These are phyloP conservation scores for Nesogale talazaci DNA, from an alignment of 2,113 vertebrate genomes.

Conservation along the genomic window DNA sequence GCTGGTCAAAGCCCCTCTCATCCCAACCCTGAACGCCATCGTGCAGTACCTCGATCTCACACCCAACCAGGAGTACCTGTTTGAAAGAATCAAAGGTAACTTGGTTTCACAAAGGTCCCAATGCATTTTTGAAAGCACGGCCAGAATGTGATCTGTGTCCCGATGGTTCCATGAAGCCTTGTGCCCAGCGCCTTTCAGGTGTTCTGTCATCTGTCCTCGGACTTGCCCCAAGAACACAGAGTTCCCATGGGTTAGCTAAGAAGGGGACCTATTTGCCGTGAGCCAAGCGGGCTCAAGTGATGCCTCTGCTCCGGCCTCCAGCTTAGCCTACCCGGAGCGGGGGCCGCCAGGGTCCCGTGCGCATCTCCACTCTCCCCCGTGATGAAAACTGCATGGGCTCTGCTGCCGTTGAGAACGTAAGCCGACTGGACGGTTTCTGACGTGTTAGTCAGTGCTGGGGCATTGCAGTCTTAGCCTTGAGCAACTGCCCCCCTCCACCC, in stretches of 20 bases:
- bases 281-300: too few species aligned
- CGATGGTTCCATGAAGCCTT: slow-evolving; percentile 34
- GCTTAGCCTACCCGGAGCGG: not conserved
- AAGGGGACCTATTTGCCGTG: not conserved
- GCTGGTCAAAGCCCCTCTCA: slow-evolving; percentile 93
- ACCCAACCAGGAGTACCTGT: slow-evolving; percentile 96
- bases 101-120: not conserved
- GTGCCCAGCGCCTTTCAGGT: not conserved
- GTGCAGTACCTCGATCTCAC: slow-evolving; percentile 96
- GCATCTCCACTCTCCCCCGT: not conserved
- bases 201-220: slow-evolving; percentile 34
- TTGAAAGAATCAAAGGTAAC: slow-evolving; percentile 94
- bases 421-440: not conserved
- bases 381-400: too few species aligned
- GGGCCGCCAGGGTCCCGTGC: not conserved
- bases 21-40: slow-evolving; percentile 93
- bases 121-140: not conserved
- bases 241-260: slow-evolving; percentile 31
- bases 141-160: slow-evolving; percentile 15
- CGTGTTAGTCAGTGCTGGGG: not conserved
- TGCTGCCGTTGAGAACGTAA: not conserved
- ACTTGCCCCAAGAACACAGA: slow-evolving; percentile 40
- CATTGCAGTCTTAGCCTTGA: not conserved
- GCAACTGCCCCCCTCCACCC: not conserved
- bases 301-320: too few species aligned